Evolutionary conservation across 2,797 vertebrate genomes (phyloP).

Genomic region (Chloroceryle amazona): DNA sequence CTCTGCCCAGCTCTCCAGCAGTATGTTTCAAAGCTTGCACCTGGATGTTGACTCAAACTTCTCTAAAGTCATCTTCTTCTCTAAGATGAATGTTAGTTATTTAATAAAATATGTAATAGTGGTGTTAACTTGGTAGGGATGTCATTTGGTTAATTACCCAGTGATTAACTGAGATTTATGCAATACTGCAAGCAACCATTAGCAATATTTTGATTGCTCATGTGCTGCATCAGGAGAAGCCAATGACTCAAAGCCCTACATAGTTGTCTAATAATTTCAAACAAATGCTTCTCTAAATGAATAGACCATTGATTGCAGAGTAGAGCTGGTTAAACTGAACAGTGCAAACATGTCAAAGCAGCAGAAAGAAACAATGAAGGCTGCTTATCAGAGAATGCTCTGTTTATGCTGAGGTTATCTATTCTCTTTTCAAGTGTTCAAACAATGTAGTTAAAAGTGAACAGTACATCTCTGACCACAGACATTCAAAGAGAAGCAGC

Average conservation of each 20-base stretch:
- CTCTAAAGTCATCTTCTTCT: background rate
- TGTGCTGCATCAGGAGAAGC: background rate
- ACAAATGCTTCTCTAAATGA: background rate
- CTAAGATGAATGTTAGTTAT: background rate
- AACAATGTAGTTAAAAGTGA: background rate
- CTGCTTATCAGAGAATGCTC: rapidly evolving
- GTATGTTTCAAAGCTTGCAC: background rate
- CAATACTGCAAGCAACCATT: background rate
- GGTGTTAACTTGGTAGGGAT: background rate
- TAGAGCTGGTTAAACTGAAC: background rate
- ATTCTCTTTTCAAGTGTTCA: background rate
- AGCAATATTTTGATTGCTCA: background rate
- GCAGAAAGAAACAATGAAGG: background rate
- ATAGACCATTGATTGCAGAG: background rate
- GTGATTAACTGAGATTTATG: background rate
- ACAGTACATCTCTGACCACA: background rate
- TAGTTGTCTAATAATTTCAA: background rate
- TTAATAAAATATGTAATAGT: background rate
- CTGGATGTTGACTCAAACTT: background rate
- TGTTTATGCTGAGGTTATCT: background rate
- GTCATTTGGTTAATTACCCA: background rate
- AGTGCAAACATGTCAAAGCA: background rate
- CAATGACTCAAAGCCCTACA: background rate
- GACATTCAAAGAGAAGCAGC: background rate
- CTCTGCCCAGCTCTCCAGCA: no score